Percentiles rank a stretch among this genome's conserved stretches.
phyloP scores from a whole-genome alignment of 2,888 invertebrate species.

The Sphaeridia pumilis region DNA sequence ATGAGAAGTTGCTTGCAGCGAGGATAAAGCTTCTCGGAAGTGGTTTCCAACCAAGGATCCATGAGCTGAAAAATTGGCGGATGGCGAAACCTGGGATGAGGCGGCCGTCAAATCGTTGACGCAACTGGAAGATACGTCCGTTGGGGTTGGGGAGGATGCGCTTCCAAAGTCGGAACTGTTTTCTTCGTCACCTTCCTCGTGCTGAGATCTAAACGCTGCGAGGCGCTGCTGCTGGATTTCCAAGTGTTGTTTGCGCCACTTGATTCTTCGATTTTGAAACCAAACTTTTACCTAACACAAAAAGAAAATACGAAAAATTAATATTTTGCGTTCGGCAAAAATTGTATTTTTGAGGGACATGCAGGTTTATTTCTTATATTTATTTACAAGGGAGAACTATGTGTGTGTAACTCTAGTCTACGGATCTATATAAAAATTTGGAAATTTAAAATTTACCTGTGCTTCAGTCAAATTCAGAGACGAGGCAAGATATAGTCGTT shows the following conservation, averaged over 20 bases:
- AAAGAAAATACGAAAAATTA: not conserved
- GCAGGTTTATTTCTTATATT: not conserved
- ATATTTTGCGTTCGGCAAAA: no score
- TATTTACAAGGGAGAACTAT: not conserved
- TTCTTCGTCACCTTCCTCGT: conserved; percentile 29
- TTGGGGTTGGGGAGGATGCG: conserved; percentile 13
- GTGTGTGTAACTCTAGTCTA: no score
- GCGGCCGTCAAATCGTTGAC: not conserved
- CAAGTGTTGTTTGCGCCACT: conserved; percentile 89
- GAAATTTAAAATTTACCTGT: conserved; percentile 49
- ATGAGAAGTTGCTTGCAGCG: no score
- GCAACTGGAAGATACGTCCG: conserved; percentile 7
- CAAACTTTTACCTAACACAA: conserved; percentile 66
- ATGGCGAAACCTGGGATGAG: not conserved
- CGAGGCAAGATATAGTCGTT: conserved; percentile 80
- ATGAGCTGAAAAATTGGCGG: not conserved
- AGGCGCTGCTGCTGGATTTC: conserved; percentile 81
- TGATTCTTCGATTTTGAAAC: conserved; percentile 88
- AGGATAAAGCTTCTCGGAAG: not conserved
- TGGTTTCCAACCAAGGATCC: not conserved
- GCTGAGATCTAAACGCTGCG: conserved; percentile 48
- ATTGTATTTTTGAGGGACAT: no score
- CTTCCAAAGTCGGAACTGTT: conserved; percentile 16
- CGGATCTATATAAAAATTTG: no score
- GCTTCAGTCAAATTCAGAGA: conserved; percentile 76